Percentiles rank a stretch among this genome's conserved stretches.
Conservation (phyloP, 2,888 invertebrate species). For the Agonopterix heracliana region DNA sequence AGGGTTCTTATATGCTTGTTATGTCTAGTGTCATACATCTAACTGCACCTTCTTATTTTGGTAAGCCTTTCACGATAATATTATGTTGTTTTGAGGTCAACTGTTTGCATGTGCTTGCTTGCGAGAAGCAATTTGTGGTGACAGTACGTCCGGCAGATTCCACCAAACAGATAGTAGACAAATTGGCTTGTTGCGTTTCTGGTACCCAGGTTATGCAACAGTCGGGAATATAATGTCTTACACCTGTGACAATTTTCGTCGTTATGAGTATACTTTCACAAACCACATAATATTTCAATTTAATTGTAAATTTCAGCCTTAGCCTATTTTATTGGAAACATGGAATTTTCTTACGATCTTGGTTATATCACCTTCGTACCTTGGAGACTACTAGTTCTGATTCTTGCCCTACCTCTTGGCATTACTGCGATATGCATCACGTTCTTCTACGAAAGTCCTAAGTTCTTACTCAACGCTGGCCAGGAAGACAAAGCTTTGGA, state of each 20-base stretch:
- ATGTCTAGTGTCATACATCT: slow-evolving; percentile 21
- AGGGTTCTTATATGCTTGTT: slow-evolving; percentile 29
- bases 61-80: slow-evolving; percentile 3
- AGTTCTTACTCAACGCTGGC: slow-evolving; percentile 79
- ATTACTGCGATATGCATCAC: slow-evolving; percentile 69
- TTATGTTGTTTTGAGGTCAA: background rate
- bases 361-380: slow-evolving; percentile 30
- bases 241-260: background rate
- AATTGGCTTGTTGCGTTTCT: background rate
- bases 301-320: slow-evolving; percentile 14
- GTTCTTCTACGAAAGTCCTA: slow-evolving; percentile 81
- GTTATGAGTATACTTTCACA: background rate
- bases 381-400: slow-evolving; percentile 34
- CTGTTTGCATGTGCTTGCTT: background rate
- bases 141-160: background rate
- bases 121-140: background rate
- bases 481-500: slow-evolving; percentile 72
- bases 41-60: background rate
- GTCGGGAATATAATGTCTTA: background rate
- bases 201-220: background rate
- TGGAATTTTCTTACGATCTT: slow-evolving; percentile 25
- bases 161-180: background rate
- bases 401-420: slow-evolving; percentile 71
- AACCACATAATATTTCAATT: background rate
- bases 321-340: slow-evolving; percentile 26